These are phyloP conservation scores for Odobenus rosmarus DNA, from an alignment of 2,113 vertebrate species.

Conservation along the genomic window DNA sequence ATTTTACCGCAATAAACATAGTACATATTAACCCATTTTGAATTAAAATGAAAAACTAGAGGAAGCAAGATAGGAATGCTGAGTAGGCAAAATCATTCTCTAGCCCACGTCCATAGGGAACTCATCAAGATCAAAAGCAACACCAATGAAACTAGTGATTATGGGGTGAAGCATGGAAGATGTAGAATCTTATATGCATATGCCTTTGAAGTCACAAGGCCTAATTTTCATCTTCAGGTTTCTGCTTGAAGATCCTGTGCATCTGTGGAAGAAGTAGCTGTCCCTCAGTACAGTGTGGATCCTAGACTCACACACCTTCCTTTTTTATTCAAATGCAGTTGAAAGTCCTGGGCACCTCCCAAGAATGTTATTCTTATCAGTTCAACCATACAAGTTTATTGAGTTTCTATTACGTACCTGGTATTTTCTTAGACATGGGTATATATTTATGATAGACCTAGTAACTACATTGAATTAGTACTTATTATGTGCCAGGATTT, in stretches of 20 bases:
- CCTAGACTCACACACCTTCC: neutral
- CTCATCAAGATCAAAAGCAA: neutral
- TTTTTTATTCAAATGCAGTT: neutral
- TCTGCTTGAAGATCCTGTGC: neutral
- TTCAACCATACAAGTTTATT: neutral
- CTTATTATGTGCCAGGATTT: neutral
- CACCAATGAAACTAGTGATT: neutral
- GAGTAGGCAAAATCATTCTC: neutral
- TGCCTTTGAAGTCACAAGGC: neutral
- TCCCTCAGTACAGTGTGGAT: neutral
- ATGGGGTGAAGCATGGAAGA: neutral
- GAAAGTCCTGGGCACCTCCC: neutral
- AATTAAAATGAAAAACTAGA: neutral
- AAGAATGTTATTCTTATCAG: neutral
- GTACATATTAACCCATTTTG: neutral
- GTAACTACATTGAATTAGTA: neutral
- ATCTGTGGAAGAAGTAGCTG: neutral
- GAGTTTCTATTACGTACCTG: neutral
- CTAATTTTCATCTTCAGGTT: neutral
- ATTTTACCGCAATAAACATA: neutral
- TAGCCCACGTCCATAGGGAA: neutral
- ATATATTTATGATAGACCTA: neutral
- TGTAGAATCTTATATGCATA: rapidly evolving
- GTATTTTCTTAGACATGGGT: neutral
- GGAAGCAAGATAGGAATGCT: neutral